Base-by-base conservation (phyloP, 2,113 vertebrate genomes). In the Rhinoderma darwinii region DNA sequence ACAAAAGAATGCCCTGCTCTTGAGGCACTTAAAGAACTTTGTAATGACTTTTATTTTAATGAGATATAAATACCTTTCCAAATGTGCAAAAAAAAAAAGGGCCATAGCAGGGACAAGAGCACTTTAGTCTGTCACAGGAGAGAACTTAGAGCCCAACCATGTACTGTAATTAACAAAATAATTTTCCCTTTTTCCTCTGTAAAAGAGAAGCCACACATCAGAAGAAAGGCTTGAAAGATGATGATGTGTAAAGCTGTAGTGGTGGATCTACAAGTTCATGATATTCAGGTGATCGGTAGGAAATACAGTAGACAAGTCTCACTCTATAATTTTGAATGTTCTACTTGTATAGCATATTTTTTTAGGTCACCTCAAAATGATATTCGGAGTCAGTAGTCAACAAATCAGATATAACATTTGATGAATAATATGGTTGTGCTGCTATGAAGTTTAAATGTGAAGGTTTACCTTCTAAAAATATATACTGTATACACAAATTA, bases 11-110 rank as follows among this genome's bases (percentile, higher is more conserved):
- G 14, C 61, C 83, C 90, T 56, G 85, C 22, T 61, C 89, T 89
- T 91, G n/a, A 88, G 54, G 72, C 86, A 89, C 63, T 88, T 87
- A 88, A 89, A 90, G 86, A 84, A 59, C 59, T 89, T 44, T 81
- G 83, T 90, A 91, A 89, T 75, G 88, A 68, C 56, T 82, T 82
- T 82, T 88, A 89, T 91, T 90, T 89, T 83, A 87, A 92, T 89
- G 82, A 88, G 89, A 91, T 89, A 87, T 75, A 35, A 89, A 83
- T 86, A 43, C 1, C 43, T 70, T 90, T 76, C 7, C 27, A 77
- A 47, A 63, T 35, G 9, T 27, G 56, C 25, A 63, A 20, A 77
- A 75, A 63, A 20, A 77, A 75, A 59, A 50, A 47, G 15, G 18
- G 22, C 56, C 43, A n/a, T 18, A 66, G 39, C n/a, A 61, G 73